A percentile compares a stretch with the other conserved stretches of the same genome.
Evolutionary conservation across 2,888 invertebrate genomes (phyloP).

Genomic region (Silvanus unidentatus): DNA sequence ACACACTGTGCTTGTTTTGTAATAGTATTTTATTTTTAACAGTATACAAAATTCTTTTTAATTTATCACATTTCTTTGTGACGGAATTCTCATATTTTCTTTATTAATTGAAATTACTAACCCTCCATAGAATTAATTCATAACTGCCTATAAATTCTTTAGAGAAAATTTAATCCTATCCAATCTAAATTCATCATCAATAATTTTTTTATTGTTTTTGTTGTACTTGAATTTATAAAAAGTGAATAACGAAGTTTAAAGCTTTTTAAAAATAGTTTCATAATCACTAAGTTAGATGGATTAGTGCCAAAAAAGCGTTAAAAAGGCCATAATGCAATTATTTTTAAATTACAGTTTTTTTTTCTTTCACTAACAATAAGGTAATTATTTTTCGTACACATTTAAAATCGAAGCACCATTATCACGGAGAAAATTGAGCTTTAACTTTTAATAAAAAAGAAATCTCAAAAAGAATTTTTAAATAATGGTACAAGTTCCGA

Average conservation of each 20-base stretch:
- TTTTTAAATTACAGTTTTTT: slow-evolving; percentile 1
- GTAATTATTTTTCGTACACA: slow-evolving; percentile 19
- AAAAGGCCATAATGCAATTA: slow-evolving; percentile 20
- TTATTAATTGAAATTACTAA: slow-evolving; percentile 12
- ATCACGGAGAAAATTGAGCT: slow-evolving; percentile 33
- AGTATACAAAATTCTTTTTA: slow-evolving; percentile 40
- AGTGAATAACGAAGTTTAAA: slow-evolving; percentile 28
- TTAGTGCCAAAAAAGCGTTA: slow-evolving; percentile 30
- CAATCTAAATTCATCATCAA: too few relatives aligned
- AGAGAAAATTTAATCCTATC: slow-evolving; percentile 20
- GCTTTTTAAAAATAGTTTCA: slow-evolving; percentile 22
- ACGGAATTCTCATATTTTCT: slow-evolving; percentile 39
- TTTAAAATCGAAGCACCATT: slow-evolving; percentile 28
- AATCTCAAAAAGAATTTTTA: slow-evolving; percentile 7
- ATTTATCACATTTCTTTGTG: slow-evolving; percentile 43
- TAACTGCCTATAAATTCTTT: slow-evolving; percentile 13
- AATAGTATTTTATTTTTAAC: slow-evolving; percentile 33
- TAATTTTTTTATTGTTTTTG: slow-evolving; percentile 12
- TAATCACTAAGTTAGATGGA: slow-evolving; percentile 7
- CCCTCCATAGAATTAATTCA: not conserved
- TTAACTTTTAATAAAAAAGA: slow-evolving; percentile 12
- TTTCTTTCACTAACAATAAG: too few relatives aligned
- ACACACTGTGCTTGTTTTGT: slow-evolving; percentile 15
- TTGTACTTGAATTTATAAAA: slow-evolving; percentile 25
- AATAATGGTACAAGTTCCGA: not conserved